Evolutionary conservation across 2,888 invertebrate genomes (phyloP).

Genomic region (Caenorhabditis parvicauda): DNA sequence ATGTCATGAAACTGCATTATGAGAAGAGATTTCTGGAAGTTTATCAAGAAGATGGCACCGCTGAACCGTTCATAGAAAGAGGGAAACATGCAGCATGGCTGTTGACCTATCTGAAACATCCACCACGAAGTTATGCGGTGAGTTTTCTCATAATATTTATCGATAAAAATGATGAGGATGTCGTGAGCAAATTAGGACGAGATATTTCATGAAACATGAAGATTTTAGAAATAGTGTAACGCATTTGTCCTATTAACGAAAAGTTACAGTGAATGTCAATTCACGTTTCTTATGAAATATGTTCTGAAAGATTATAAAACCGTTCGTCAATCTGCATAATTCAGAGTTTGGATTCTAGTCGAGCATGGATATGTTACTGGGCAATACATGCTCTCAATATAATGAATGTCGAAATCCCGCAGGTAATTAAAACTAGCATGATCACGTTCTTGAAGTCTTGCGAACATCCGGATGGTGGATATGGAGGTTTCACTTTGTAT

Average conservation of each 20-base stretch:
- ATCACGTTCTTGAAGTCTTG: conserved; percentile 59
- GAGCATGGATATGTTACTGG: conserved; percentile 97
- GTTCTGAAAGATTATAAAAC: background rate
- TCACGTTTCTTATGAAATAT: no score
- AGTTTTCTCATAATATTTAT: background rate
- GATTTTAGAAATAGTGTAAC: no score
- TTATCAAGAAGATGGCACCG: no score
- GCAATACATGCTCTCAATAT: conserved; percentile 84
- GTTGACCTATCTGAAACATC: conserved; percentile 20
- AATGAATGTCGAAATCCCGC: conserved; percentile 69
- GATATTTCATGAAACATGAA: no score
- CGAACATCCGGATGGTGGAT: conserved; percentile 50
- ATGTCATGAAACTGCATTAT: no score
- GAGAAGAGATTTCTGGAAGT: no score
- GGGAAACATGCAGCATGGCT: conserved; percentile 23
- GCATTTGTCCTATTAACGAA: background rate
- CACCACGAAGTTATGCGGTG: conserved; percentile 24
- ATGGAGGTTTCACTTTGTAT: conserved; percentile 71
- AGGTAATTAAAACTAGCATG: conserved; percentile 18
- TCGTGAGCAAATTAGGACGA: no score
- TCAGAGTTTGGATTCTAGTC: conserved; percentile 82
- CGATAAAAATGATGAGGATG: no score
- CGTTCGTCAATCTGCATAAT: background rate
- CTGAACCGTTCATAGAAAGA: no score
- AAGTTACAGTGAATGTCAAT: background rate